Percentiles rank a stretch among this genome's conserved stretches.
Evolutionary conservation across 2,113 vertebrate genomes (phyloP).

Genomic region (Seriola dumerili): DNA sequence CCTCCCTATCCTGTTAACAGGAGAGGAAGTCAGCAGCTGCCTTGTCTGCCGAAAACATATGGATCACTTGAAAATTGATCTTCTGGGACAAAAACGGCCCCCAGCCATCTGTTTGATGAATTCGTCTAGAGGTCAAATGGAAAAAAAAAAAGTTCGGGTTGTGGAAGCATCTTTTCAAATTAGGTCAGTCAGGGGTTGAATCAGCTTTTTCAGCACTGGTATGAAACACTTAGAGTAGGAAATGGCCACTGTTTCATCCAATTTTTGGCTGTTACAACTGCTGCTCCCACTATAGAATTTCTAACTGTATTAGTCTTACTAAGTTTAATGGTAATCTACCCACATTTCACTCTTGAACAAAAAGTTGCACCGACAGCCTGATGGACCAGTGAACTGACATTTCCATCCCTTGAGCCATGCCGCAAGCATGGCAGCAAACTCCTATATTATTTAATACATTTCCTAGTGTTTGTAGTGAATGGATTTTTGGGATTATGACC

Average conservation of each 20-base stretch:
- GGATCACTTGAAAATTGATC: constrained; percentile 22
- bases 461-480: not conserved
- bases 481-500: constrained; percentile 9
- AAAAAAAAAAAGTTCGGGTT: not conserved
- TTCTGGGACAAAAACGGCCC: not conserved
- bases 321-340: not conserved
- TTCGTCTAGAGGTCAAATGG: not conserved
- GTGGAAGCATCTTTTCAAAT: not conserved
- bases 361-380: not conserved
- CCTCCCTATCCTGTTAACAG: not conserved
- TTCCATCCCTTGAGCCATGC: not conserved
- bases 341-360: constrained; percentile 8
- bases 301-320: not conserved
- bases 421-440: not conserved
- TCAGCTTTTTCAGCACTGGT: not conserved
- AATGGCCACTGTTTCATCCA: not conserved
- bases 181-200: not conserved
- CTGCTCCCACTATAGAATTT: not conserved
- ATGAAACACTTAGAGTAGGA: not conserved
- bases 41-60: not conserved
- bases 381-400: not conserved
- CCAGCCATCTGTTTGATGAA: not conserved
- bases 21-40: not conserved
- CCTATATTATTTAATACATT: not conserved
- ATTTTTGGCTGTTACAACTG: not conserved